Evolutionary conservation across 2,888 invertebrate genomes (phyloP), one percentile per base, ranked within the genome.

Genomic region (Parelbella ahira): DNA sequence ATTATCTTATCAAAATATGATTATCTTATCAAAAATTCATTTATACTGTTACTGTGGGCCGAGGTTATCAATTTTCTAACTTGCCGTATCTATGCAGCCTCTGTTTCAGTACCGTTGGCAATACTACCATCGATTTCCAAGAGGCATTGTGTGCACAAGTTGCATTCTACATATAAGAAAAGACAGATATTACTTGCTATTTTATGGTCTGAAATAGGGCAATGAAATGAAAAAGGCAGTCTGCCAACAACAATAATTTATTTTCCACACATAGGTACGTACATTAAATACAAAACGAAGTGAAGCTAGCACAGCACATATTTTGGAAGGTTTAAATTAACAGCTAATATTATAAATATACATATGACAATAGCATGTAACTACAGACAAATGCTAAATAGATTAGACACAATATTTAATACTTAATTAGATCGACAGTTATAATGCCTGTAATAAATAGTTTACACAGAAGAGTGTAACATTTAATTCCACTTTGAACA

Each of bases 201-300:
- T n/a, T n/a, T n/a, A n/a, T n/a, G n/a, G n/a, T n/a, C n/a, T n/a
- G n/a, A n/a, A n/a, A n/a, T n/a, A n/a, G n/a, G n/a, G n/a, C n/a
- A n/a, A n/a, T n/a, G n/a, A n/a, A n/a, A n/a, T n/a, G n/a, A n/a
- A 44, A 50, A 47, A 48, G 28, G 46, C 34, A 43, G 8, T 44
- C 42, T 39, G 75, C 74, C 83, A 86, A 86, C 86, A 84, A 87
- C 86, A 84, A 82, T 87, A 80, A 72, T 83, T 82, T 84, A 83
- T 77, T 80, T 75, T 72, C 63, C 76, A 79, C 72, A 68, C 58
- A 36, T 36, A 70, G 55, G 60, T 72, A 74, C 58, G 54, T 63
- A 68, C 61, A 64, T 51, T 60, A 50, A 57, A 62, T 65, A 63
- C 56, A 67, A 70, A 77, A 70, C 58, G 70, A 72, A 69, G 63